Evolutionary conservation across 2,797 vertebrate species (phyloP), one percentile per base, ranked within the genome.

Genomic region (Tympanoctomys barrerae): DNA sequence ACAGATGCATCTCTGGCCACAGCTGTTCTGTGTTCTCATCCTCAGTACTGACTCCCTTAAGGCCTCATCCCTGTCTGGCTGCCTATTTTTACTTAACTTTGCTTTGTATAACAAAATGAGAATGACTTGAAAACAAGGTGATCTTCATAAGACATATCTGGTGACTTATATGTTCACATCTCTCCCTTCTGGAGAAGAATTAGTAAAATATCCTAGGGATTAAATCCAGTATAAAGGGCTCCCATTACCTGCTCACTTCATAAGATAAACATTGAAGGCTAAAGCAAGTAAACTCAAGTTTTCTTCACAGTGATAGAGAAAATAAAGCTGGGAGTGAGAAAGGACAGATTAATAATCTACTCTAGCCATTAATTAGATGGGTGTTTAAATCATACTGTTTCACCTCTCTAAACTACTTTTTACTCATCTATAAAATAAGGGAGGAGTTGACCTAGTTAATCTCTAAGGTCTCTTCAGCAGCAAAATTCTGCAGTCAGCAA

Each of bases 371-470:
- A 88, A 90, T 85, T 86, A 88, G 68, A 52, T 83, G 36, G 42
- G 9, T 78, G 36, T 68, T 62, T 94, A 85, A 95, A 46, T 88
- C 70, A 62, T 36, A 81, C 54, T 49, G 46, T 59, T 90, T 92
- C n/a, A 89, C 26, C 39, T 86, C n/a, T 91, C 78, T 90, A 79
- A 92, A 87, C 81, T 87, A 64, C 7, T 64, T 85, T 94, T 87
- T 80, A 11, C 31, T 36, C 8, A 19, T 81, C 89, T 79, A 52
- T 90, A 92, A 96, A 89, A 94, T 61, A 81, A 95, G 62, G 75
- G 86, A 97, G 70, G 80, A 89, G 82, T 86, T 94, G 90, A 94
- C 93, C 95, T 97, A 90, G 79, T 92, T 97, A 79, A 96, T 96
- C 94, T 95, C 66, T 75, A 94, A 97, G 87, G 64, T 94, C 79